A percentile compares a stretch with the other conserved stretches of the same genome.
These are phyloP conservation scores for Portunus trituberculatus DNA, from an alignment of 1,140 invertebrate genomes.

Conservation along the genomic window DNA sequence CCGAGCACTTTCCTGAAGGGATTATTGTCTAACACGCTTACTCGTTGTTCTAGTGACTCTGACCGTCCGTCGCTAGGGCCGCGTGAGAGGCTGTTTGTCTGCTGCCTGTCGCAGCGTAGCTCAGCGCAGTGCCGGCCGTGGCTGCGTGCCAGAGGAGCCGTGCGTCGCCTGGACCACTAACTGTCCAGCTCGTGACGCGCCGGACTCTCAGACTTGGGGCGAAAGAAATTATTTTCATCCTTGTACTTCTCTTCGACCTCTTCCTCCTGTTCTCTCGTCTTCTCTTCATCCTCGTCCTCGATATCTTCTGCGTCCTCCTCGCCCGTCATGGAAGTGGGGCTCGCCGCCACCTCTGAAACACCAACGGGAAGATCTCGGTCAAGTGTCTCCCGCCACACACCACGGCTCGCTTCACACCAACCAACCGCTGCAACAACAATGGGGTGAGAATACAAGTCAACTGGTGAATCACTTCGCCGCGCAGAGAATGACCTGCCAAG, in stretches of 20 bases:
- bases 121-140: background rate
- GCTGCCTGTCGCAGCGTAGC: background rate
- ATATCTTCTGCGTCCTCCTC: constrained; percentile 69
- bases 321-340: constrained; percentile 61
- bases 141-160: background rate
- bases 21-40: background rate
- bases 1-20: background rate
- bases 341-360: constrained; percentile 69
- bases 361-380: background rate
- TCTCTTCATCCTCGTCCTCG: constrained; percentile 70
- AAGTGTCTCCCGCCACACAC: background rate
- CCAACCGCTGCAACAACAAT: background rate
- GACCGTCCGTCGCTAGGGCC: background rate
- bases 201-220: constrained; percentile 52
- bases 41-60: background rate
- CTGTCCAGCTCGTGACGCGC: constrained; percentile 46
- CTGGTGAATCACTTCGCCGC: background rate
- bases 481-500: background rate
- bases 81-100: background rate
- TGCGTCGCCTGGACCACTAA: background rate
- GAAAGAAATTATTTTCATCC: constrained; percentile 55
- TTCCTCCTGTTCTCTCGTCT: constrained; percentile 63
- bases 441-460: background rate
- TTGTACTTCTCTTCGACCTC: constrained; percentile 65
- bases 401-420: background rate